Percentiles rank a stretch among this genome's conserved stretches.
These are phyloP conservation scores for Ligdia adustata DNA, from an alignment of 2,888 invertebrate genomes.

Conservation along the genomic window DNA sequence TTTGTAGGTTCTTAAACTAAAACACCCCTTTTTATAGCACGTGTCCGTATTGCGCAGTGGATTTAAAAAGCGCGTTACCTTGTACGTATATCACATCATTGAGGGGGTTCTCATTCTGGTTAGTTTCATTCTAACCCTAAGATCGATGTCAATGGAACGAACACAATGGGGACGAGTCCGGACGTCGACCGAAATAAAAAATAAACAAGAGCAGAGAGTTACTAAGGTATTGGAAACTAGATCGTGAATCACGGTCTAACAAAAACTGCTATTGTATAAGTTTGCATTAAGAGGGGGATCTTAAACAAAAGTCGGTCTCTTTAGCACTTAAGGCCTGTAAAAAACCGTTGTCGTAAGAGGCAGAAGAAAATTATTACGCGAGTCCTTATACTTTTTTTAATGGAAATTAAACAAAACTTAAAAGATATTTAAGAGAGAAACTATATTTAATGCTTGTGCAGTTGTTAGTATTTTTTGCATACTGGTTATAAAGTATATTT, in stretches of 20 bases:
- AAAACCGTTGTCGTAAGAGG: too few species aligned
- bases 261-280: constrained; percentile 33
- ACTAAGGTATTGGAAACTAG: constrained; percentile 66
- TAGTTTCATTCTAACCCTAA: constrained; percentile 67
- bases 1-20: too few species aligned
- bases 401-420: too few species aligned
- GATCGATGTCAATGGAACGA: constrained; percentile 74
- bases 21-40: constrained; percentile 38
- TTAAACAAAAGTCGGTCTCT: too few species aligned
- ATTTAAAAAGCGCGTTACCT: constrained; percentile 26
- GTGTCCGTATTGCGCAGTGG: constrained; percentile 31
- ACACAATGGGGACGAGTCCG: constrained; percentile 64
- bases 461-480: too few species aligned
- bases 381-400: too few species aligned
- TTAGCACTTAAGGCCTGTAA: too few species aligned
- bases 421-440: too few species aligned
- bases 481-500: too few species aligned
- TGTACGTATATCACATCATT: constrained; percentile 8
- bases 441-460: too few species aligned
- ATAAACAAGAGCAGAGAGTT: constrained; percentile 60
- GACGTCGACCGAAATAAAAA: constrained; percentile 80
- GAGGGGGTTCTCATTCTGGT: constrained; percentile 37
- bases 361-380: too few species aligned
- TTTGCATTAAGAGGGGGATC: too few species aligned
- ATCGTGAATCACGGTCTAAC: constrained; percentile 56